Conservation (phyloP, 2,888 invertebrate genomes). For the Tryphoninae sp. region DNA sequence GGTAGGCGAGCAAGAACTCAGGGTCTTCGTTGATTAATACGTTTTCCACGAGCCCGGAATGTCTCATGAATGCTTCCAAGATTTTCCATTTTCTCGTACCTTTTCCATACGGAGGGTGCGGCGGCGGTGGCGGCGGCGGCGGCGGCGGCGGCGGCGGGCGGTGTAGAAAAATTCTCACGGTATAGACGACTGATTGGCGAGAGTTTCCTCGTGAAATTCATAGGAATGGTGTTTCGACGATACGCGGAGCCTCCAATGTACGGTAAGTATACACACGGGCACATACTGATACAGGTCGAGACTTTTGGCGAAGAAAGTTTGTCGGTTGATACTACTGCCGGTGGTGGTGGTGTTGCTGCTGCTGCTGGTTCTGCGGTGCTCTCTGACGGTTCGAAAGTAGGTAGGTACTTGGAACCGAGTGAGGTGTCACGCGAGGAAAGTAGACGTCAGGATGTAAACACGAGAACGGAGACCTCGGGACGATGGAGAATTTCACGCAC, state of each 20-base stretch:
- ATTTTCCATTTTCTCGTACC: conserved; percentile 21
- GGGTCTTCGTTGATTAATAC: conserved; percentile 59
- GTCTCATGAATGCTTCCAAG: conserved; percentile 49
- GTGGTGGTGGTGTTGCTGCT: not conserved
- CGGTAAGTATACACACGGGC: not conserved
- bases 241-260: too few species aligned
- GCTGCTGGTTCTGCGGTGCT: conserved; percentile 4
- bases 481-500: not conserved
- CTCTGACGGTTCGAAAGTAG: conserved; percentile 38
- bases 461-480: conserved; percentile 8
- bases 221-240: conserved; percentile 13
- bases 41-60: conserved; percentile 61
- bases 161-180: not conserved
- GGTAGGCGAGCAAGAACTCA: conserved; percentile 23
- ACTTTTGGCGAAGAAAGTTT: conserved; percentile 52
- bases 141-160: not conserved
- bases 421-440: conserved; percentile 53
- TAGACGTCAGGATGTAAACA: conserved; percentile 52
- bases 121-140: too few species aligned
- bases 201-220: conserved; percentile 47
- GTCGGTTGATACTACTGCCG: conserved; percentile 15
- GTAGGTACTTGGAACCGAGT: conserved; percentile 53
- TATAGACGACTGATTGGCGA: not conserved
- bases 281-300: not conserved
- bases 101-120: not conserved